Conservation (phyloP, 2,113 vertebrate species). For the Phrynosoma blainvillii region DNA sequence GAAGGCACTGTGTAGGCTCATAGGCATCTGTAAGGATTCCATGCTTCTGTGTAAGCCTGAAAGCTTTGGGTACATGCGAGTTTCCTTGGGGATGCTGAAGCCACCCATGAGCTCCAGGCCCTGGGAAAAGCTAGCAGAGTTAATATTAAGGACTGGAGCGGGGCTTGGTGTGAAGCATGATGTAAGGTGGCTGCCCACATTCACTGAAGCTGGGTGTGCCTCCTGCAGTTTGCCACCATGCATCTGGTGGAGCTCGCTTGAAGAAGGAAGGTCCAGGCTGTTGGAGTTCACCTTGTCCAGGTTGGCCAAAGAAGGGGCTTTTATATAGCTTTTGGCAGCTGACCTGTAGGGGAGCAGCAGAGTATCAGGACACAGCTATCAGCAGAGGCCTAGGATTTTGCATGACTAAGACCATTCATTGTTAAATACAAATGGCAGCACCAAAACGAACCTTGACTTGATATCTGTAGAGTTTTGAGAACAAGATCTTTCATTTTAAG, state of each 20-base stretch:
- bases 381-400: neutral
- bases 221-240: conserved; percentile 87
- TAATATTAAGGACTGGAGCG: conserved; percentile 93
- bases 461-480: neutral
- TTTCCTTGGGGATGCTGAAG: conserved; percentile 79
- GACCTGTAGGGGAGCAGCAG: conserved; percentile 70
- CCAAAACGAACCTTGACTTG: neutral
- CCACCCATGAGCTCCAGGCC: conserved; percentile 84
- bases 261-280: conserved; percentile 85
- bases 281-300: conserved; percentile 92
- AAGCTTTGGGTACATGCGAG: conserved; percentile 89
- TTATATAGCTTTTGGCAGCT: conserved; percentile 84
- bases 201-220: conserved; percentile 66
- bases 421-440: neutral
- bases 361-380: neutral
- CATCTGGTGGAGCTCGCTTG: conserved; percentile 73
- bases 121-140: conserved; percentile 89
- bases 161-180: conserved; percentile 91
- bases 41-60: conserved; percentile 93
- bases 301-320: conserved; percentile 88
- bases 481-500: neutral
- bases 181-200: conserved; percentile 53
- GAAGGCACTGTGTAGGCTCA: conserved; percentile 87
- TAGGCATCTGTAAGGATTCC: conserved; percentile 92
- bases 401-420: neutral